A percentile compares a stretch with the other conserved stretches of the same genome.
These are phyloP conservation scores for Gobio gobio DNA, from an alignment of 2,113 vertebrate species.

Conservation along the genomic window DNA sequence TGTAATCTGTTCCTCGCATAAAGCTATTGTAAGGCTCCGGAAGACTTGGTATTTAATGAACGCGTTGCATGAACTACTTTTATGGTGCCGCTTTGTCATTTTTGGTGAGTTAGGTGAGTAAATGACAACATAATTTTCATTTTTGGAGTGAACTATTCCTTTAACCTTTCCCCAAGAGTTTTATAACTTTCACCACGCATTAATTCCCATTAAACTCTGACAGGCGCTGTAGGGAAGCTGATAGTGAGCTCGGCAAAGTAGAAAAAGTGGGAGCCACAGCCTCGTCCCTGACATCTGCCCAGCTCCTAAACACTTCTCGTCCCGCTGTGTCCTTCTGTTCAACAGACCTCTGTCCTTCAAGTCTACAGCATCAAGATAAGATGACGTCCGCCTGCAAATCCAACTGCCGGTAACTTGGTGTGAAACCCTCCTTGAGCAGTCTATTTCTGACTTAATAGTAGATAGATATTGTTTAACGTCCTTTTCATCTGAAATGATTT, in stretches of 20 bases:
- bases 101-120: background rate
- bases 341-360: constrained; percentile 7
- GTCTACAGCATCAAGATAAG: constrained; percentile 1
- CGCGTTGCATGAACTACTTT: background rate
- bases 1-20: background rate
- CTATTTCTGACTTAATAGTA: background rate
- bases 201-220: constrained; percentile 32
- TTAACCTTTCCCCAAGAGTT: constrained; percentile 31
- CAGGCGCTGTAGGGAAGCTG: background rate
- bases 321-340: constrained; percentile 15
- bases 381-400: background rate
- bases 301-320: background rate
- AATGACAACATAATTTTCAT: constrained; percentile 6
- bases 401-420: background rate
- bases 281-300: background rate
- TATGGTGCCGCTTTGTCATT: constrained; percentile 12
- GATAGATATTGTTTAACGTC: background rate
- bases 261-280: background rate
- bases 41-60: constrained; percentile 22
- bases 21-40: background rate
- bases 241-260: background rate
- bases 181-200: constrained; percentile 18
- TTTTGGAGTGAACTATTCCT: constrained; percentile 26
- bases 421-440: background rate
- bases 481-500: constrained; percentile 1